These are phyloP conservation scores for Eurois occulta DNA, from an alignment of 2,888 invertebrate genomes.

Conservation along the genomic window DNA sequence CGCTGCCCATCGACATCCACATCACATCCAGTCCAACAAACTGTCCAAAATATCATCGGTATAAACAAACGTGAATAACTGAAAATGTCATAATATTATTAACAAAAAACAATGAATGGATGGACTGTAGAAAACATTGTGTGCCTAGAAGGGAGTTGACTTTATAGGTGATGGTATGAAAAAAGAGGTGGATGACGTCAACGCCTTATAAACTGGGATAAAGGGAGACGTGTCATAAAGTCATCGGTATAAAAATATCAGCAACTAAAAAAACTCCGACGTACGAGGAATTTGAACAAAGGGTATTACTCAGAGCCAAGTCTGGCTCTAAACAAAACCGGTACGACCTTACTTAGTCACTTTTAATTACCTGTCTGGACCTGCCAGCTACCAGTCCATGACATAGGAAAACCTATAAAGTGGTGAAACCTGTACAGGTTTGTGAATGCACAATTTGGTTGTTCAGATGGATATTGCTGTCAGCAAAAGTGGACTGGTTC, in stretches of 20 bases:
- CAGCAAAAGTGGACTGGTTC: background rate
- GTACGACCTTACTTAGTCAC: slow-evolving; percentile 27
- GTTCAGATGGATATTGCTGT: background rate
- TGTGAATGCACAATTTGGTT: background rate
- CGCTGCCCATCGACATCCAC: background rate
- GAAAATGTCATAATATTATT: too few species aligned
- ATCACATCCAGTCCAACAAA: background rate
- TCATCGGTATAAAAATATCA: background rate
- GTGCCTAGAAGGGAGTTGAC: too few species aligned
- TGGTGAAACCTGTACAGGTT: slow-evolving; percentile 16
- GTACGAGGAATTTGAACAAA: background rate
- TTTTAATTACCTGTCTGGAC: slow-evolving; percentile 9
- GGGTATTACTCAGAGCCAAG: background rate
- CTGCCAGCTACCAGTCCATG: slow-evolving; percentile 2
- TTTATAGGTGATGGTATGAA: too few species aligned
- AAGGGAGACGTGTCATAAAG: background rate
- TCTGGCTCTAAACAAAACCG: slow-evolving; percentile 3
- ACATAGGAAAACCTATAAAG: background rate
- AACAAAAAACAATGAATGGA: background rate
- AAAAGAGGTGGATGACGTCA: too few species aligned
- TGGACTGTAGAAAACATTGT: too few species aligned
- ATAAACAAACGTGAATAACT: background rate
- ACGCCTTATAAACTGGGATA: background rate
- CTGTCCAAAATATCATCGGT: background rate
- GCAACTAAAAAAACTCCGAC: background rate